Evolutionary conservation across 2,113 vertebrate species (phyloP), one percentile per base, ranked within the genome.

Genomic region (Bambusicola thoracicus): DNA sequence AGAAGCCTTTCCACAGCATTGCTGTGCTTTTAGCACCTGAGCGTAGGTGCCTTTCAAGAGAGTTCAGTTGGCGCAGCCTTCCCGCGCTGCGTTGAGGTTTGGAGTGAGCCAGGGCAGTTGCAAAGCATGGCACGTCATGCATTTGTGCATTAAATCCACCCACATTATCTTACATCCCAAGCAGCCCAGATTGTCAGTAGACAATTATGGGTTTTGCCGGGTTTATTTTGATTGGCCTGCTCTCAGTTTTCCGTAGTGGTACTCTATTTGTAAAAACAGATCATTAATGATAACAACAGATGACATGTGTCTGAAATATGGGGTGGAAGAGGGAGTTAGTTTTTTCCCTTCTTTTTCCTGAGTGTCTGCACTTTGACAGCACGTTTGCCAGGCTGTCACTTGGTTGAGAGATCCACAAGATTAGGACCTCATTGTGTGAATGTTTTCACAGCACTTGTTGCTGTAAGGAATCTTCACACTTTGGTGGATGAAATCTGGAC

Each of bases 211-310:
- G 95, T 94, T 97, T 96, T 87, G 80, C 96, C 92, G 96, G 97
- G 97, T 98, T 98, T 99, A 98, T 99, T 99, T 99, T 98, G 97
- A 98, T 99, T 99, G 99, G 99, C 98, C 63, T 97, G 87, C 58
- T 97, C 96, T 98, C 97, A 97, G 94, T 97, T 98, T 99, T 99
- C 98, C 98, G 98, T 98, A 98, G 98, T 97, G 97, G 98, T 97
- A 98, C 98, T 99, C 97, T 97, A 95, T 98, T 98, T 97, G 97
- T 97, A 97, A 98, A 97, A 97, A 97, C 97, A 98, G 97, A 98
- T 98, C 95, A 97, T 97, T 97, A 97, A 97, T 93, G 97, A 98
- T 98, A 98, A 97, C 98, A 97, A 90, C 92, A 98, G 97, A 98
- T 98, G 97, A 97, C 97, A 97, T 98, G 97, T 95, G 97, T 97